Evolutionary conservation across 1,140 invertebrate species (phyloP).

Genomic region (Homarus americanus): DNA sequence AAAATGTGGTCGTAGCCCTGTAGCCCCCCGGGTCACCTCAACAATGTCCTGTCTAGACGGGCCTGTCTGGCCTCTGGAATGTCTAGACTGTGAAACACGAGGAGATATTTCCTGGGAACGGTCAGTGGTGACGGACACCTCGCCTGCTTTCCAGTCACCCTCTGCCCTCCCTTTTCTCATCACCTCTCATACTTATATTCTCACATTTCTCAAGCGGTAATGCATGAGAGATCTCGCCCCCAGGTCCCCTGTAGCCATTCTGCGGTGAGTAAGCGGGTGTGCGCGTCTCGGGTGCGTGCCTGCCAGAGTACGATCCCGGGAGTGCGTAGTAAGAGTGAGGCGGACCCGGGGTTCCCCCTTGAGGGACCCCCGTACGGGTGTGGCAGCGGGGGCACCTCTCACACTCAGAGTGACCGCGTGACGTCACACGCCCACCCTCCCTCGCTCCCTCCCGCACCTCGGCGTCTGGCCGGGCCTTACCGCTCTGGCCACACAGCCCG

Average conservation of each 20-base stretch:
- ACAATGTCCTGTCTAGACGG: slow-evolving; percentile 14
- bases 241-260: too few species aligned
- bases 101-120: slow-evolving; percentile 2
- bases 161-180: not conserved
- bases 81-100: slow-evolving; percentile 3
- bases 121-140: not conserved
- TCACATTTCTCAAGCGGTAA: not conserved
- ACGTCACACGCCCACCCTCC: not conserved
- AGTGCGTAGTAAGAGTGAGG: not conserved
- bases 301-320: not conserved
- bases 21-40: not conserved
- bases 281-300: too few species aligned
- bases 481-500: not conserved
- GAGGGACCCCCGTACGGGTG: not conserved
- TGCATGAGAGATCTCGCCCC: not conserved
- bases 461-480: not conserved
- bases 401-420: not conserved
- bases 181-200: not conserved
- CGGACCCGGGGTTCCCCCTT: not conserved
- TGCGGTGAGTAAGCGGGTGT: too few species aligned
- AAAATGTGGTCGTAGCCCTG: not conserved
- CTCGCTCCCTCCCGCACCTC: not conserved
- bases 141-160: not conserved
- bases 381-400: not conserved
- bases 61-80: slow-evolving; percentile 12